Evolutionary conservation across 2,888 invertebrate species (phyloP).

Genomic region (Lasioglossum villosulum): DNA sequence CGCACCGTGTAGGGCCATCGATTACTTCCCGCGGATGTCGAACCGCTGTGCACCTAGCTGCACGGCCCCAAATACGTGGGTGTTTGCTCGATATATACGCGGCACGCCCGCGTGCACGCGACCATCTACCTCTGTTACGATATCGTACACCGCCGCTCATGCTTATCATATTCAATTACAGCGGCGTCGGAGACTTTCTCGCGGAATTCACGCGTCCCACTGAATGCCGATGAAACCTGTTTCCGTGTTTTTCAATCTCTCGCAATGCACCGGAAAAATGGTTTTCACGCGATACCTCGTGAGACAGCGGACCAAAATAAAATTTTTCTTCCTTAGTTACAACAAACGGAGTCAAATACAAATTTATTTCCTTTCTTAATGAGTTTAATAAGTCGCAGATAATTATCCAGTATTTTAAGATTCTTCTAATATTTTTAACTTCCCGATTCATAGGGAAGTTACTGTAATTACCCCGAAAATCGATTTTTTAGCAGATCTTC

Average conservation of each 20-base stretch:
- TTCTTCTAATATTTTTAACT: no score
- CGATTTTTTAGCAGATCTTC: no score
- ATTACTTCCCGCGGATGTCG: conserved; percentile 66
- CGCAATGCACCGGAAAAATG: neutral
- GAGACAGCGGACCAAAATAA: no score
- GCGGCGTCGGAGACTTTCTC: conserved; percentile 7
- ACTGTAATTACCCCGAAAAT: no score
- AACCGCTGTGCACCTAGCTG: conserved; percentile 43
- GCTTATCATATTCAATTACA: conserved; percentile 52
- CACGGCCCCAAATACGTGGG: conserved; percentile 30
- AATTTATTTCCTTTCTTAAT: no score
- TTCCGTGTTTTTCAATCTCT: neutral
- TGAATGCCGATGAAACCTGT: neutral
- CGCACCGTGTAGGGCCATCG: conserved; percentile 70
- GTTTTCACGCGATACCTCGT: neutral
- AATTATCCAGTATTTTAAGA: no score
- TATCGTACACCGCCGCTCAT: conserved; percentile 31
- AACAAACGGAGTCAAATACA: no score
- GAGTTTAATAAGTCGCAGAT: no score
- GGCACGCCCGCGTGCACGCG: neutral
- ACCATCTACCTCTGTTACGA: conserved; percentile 26
- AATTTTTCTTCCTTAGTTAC: no score
- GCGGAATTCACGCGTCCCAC: conserved; percentile 32
- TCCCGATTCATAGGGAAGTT: no score
- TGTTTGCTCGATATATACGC: conserved; percentile 34